phyloP scores from a whole-genome alignment of 2,797 vertebrate genomes.

The Lophotriccus pileatus region DNA sequence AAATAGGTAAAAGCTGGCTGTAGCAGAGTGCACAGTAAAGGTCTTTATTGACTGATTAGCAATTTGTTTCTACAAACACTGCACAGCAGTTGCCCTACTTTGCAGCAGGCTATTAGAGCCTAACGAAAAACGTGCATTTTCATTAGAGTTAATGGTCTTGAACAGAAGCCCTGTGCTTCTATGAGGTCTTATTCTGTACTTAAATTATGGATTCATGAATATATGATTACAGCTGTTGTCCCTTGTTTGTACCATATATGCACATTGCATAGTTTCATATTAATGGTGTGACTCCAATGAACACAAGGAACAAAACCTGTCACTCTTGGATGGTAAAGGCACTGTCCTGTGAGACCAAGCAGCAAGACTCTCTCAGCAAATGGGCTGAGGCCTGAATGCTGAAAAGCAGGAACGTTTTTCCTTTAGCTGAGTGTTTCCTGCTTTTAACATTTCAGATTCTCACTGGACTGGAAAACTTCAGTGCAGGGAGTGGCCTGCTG shows the following conservation, averaged over 20 bases:
- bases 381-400: neutral
- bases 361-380: neutral
- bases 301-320: neutral
- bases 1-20: constrained; percentile 64
- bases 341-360: neutral
- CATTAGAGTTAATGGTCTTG: constrained; percentile 70
- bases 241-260: neutral
- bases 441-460: neutral
- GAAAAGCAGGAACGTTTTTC: neutral
- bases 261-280: neutral
- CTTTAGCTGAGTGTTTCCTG: neutral
- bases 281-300: neutral
- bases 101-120: constrained; percentile 56
- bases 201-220: neutral
- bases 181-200: neutral
- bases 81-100: constrained; percentile 66
- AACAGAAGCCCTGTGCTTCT: constrained; percentile 38
- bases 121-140: constrained; percentile 76
- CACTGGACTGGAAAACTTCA: neutral
- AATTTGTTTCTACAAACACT: constrained; percentile 71
- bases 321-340: neutral
- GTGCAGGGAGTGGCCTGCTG: neutral
- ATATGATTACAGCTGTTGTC: constrained; percentile 1
- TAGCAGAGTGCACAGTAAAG: constrained; percentile 16
- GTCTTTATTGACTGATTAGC: constrained; percentile 70